Base-by-base conservation (phyloP, 2,888 invertebrate genomes). In the Sacculina carcini region DNA sequence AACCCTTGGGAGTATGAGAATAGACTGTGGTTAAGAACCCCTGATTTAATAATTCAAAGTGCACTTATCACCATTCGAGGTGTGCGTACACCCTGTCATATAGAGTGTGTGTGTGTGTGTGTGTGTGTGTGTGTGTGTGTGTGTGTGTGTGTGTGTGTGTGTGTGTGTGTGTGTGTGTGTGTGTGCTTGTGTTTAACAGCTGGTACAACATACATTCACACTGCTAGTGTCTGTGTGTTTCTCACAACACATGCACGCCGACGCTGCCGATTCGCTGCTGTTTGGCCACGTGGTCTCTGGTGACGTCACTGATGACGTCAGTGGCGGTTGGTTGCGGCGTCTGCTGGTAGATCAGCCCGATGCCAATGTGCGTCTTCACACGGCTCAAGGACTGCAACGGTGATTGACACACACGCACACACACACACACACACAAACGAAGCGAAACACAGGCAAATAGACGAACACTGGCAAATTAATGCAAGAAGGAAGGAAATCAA, bases 171-270 rank as follows among this genome's bases (percentile, higher is more conserved):
- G 31, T 19, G 32, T 12, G 26, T 40, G 21, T 39, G 52, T 48
- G 53, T 23, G n/a, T n/a, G 34, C n/a, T 36, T 14, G 34, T 36
- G 34, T 23, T 9, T 23, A 12, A 16, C 55, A 74, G 73, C 78
- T 86, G 53, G 80, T 90, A 19, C 87, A 89, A 62, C 89, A 86
- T 63, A 80, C 86, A 16, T 81, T 90, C 79, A 81, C 85, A 16
- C 70, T 90, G 61, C 73, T 90, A 56, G 87, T 90, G 31, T 87
- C 86, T 58, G 87, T 89, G 81, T 79, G 86, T 39, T 86, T 86
- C 62, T 84, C 86, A 50, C 80, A 82, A 40, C 76, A n/a, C n/a
- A n/a, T n/a, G n/a, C n/a, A n/a, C n/a, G n/a, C 78, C 10, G 76
- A 77, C 57, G 83, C 86, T 0, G 73, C 79, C 19, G 73, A 78